Evolutionary conservation across 2,797 vertebrate genomes (phyloP).

Genomic region (Mycteria americana): DNA sequence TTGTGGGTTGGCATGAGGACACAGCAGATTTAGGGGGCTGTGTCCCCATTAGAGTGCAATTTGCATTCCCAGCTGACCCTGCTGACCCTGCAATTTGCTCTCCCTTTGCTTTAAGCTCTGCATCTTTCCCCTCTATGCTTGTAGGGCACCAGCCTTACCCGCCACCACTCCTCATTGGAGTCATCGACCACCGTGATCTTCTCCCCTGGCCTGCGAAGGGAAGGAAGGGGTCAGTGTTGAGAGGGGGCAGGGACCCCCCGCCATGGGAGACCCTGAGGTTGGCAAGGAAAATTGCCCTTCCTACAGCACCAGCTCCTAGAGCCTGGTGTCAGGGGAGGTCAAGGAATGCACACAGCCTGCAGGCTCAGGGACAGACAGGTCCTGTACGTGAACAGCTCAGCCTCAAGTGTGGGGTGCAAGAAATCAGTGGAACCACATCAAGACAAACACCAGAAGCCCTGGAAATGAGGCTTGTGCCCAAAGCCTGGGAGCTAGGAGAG

Average conservation of each 20-base stretch:
- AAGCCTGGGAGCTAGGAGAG: not conserved
- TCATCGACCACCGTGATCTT: constrained; percentile 94
- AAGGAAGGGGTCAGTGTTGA: not conserved
- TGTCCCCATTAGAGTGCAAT: too few relatives aligned
- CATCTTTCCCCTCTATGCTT: not conserved
- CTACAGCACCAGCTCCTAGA: not conserved
- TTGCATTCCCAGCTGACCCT: not conserved
- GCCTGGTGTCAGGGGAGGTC: accelerated
- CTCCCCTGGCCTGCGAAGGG: constrained; percentile 85
- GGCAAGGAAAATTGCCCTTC: not conserved
- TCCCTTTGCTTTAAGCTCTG: not conserved
- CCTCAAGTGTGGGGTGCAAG: not conserved
- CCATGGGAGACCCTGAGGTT: not conserved
- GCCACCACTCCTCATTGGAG: constrained; percentile 97
- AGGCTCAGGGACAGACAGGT: not conserved
- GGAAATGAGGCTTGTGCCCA: not conserved
- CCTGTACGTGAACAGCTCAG: not conserved
- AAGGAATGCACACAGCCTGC: accelerated
- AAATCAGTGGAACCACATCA: not conserved
- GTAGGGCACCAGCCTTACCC: constrained; percentile 74
- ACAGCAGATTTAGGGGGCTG: not conserved
- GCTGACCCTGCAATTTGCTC: too few relatives aligned
- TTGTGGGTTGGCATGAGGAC: not conserved
- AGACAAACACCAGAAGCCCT: not conserved
- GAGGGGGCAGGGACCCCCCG: too few relatives aligned